These are phyloP conservation scores for Patagioenas fasciata DNA, from an alignment of 2,113 vertebrate genomes.

Conservation along the genomic window DNA sequence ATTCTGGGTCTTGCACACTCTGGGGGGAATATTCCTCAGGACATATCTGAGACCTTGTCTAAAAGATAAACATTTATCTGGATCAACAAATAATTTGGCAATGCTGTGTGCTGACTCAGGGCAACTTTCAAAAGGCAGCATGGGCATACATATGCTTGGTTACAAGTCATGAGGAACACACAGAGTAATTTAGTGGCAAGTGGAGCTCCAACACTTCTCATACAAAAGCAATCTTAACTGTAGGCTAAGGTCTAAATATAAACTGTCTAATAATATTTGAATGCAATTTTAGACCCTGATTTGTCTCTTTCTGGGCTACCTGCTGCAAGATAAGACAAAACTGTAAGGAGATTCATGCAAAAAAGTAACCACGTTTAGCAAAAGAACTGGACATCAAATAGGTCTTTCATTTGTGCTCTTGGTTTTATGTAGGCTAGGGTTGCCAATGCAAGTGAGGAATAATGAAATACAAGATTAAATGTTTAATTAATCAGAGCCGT, in stretches of 20 bases:
- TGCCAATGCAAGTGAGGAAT: background rate
- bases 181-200: background rate
- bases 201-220: background rate
- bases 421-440: background rate
- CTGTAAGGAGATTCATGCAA: background rate
- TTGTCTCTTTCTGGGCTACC: background rate
- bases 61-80: background rate
- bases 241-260: background rate
- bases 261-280: background rate
- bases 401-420: background rate
- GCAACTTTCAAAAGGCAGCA: background rate
- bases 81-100: background rate
- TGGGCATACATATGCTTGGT: background rate
- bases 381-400: background rate
- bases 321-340: background rate
- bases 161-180: background rate
- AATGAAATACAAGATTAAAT: background rate
- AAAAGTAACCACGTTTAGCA: background rate
- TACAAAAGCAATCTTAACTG: background rate
- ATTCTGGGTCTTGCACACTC: background rate
- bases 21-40: background rate
- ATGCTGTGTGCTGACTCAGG: background rate
- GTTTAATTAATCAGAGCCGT: background rate
- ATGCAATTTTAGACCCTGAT: background rate
- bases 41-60: background rate